Percentiles rank a stretch among this genome's conserved stretches.
These are phyloP conservation scores for Mesocentrotus franciscanus DNA, from an alignment of 53 echinoderm and acorn worm species.

Conservation along the genomic window DNA sequence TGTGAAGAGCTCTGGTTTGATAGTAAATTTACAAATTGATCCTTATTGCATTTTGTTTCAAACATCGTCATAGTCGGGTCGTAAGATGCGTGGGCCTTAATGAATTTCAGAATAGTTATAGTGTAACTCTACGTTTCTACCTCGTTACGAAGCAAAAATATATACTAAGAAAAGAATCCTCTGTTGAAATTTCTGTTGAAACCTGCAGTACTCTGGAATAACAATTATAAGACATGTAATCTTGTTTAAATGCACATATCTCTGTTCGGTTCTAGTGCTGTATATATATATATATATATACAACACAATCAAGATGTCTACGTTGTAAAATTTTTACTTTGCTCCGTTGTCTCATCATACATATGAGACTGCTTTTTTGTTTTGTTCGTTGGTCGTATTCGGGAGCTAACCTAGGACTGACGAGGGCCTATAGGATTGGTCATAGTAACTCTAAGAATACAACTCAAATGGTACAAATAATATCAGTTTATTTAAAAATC, in stretches of 20 bases:
- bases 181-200: not conserved
- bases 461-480: too few species aligned
- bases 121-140: not conserved
- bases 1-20: too few species aligned
- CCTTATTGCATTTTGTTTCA: too few species aligned
- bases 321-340: not conserved
- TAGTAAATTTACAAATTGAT: too few species aligned
- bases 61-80: too few species aligned
- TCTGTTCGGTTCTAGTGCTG: not conserved
- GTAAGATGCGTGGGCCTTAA: not conserved
- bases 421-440: too few species aligned
- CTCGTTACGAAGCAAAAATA: not conserved
- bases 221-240: not conserved
- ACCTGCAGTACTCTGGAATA: not conserved
- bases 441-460: too few species aligned
- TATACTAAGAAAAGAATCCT: not conserved
- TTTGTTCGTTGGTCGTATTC: too few species aligned
- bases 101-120: not conserved
- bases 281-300: not conserved
- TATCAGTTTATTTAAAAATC: too few species aligned
- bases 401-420: too few species aligned
- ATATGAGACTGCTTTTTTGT: not conserved
- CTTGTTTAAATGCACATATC: not conserved
- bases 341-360: not conserved
- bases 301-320: not conserved